Percentiles rank a stretch among this genome's conserved stretches.
phyloP scores from a whole-genome alignment of 2,888 invertebrate genomes.

The Ametastegia equiseti region DNA sequence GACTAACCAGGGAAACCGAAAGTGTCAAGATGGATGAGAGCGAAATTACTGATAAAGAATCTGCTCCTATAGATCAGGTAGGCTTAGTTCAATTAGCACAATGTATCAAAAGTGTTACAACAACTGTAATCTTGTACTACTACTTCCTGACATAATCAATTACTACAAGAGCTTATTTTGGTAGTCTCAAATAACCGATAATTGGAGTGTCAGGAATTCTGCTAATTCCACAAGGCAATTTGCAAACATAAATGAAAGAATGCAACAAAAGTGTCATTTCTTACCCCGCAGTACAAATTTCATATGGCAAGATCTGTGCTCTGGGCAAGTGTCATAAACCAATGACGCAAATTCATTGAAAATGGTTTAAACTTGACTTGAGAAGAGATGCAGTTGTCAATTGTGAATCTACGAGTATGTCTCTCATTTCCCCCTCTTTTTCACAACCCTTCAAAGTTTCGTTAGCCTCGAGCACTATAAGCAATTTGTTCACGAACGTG shows the following conservation, averaged over 20 bases:
- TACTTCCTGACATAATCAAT: not conserved
- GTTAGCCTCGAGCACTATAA: not conserved
- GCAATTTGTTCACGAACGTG: not conserved
- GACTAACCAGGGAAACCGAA: not conserved
- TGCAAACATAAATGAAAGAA: not conserved
- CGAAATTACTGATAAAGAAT: not conserved
- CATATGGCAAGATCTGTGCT: not conserved
- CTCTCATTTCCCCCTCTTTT: not conserved
- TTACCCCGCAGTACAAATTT: not conserved
- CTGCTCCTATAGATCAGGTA: conserved; percentile 4
- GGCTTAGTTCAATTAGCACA: not conserved
- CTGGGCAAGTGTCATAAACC: not conserved
- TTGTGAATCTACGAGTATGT: not conserved
- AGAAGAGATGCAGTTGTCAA: not conserved
- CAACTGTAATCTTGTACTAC: not conserved
- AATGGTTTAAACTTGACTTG: not conserved
- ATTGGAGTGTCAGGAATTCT: too few relatives aligned
- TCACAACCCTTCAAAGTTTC: not conserved
- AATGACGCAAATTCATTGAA: not conserved
- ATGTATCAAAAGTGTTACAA: not conserved
- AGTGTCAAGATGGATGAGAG: conserved; percentile 20
- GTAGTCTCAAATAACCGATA: too few relatives aligned
- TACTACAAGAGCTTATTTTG: not conserved
- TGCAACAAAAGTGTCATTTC: not conserved
- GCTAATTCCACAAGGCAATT: not conserved